Conservation (phyloP, 2,888 invertebrate species). For the Brenthis daphne region DNA sequence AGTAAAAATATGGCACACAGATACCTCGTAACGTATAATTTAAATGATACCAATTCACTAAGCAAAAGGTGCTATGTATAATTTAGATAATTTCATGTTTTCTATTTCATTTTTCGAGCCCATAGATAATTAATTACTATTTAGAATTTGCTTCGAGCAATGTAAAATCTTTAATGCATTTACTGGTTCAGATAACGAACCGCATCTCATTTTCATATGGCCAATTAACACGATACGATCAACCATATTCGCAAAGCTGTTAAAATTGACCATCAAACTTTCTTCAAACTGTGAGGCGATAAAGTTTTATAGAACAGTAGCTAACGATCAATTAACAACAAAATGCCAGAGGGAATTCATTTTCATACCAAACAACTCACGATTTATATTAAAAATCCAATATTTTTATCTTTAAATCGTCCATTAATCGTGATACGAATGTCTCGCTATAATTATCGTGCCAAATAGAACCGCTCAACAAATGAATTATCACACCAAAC, state of each 20-base stretch:
- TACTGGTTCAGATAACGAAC: constrained; percentile 25
- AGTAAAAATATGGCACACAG: not conserved
- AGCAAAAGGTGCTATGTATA: not conserved
- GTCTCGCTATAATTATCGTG: constrained; percentile 24
- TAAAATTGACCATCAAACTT: constrained; percentile 31
- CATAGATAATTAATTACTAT: constrained; percentile 12
- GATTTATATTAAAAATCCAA: constrained; percentile 26
- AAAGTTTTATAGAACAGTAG: constrained; percentile 49
- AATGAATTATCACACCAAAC: constrained; percentile 28
- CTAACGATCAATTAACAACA: constrained; percentile 49
- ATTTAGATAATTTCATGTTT: not conserved
- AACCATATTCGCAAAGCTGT: constrained; percentile 30
- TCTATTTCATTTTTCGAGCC: constrained; percentile 5
- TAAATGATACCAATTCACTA: not conserved
- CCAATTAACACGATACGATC: constrained; percentile 31
- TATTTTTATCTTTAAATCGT: constrained; percentile 15
- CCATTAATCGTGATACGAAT: constrained; percentile 17
- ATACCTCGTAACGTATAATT: not conserved
- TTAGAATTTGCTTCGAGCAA: constrained; percentile 12
- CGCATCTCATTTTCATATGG: constrained; percentile 30
- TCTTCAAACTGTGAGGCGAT: constrained; percentile 28
- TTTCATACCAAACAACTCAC: constrained; percentile 37
- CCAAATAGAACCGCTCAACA: constrained; percentile 24
- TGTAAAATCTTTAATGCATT: constrained; percentile 20
- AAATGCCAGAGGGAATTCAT: constrained; percentile 35